These are phyloP conservation scores for Ceryle rudis DNA, from an alignment of 2,797 vertebrate genomes.

Conservation along the genomic window DNA sequence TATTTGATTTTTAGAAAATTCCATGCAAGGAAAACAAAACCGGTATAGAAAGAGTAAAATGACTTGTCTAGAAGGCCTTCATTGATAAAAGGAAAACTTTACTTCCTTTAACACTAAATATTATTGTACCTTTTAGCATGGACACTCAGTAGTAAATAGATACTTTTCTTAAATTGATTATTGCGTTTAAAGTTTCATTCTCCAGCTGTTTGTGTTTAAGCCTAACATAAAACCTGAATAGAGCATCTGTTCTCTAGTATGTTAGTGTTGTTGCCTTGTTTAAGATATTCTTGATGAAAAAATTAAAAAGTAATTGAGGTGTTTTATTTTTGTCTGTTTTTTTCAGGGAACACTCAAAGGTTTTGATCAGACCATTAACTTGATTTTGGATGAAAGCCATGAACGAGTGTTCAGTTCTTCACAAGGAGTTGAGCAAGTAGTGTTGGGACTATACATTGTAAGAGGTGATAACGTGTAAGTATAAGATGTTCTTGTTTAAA, in stretches of 20 bases:
- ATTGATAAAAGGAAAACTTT: neutral
- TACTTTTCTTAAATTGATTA: neutral
- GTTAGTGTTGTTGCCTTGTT: neutral
- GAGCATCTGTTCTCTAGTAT: neutral
- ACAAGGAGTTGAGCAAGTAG: conserved; percentile 98
- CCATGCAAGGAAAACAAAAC: neutral
- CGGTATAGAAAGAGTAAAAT: neutral
- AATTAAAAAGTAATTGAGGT: neutral
- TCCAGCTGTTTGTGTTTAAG: neutral
- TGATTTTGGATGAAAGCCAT: conserved; percentile 98
- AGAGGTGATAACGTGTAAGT: conserved; percentile 99
- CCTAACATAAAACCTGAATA: neutral
- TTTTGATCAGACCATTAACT: conserved; percentile 99
- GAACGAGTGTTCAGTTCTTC: conserved; percentile 98
- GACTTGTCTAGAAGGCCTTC: neutral
- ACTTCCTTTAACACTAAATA: neutral
- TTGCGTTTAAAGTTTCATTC: neutral
- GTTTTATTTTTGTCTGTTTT: neutral
- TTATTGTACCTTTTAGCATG: neutral
- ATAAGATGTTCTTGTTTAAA: neutral
- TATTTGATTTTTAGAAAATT: neutral
- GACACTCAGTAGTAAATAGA: neutral
- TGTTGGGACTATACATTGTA: conserved; percentile 96
- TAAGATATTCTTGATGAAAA: neutral
- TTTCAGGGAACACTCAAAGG: conserved; percentile 94